Percentiles rank a stretch among this genome's conserved stretches.
These are phyloP conservation scores for Lutraria rhynchaena DNA, from an alignment of 1,140 invertebrate species.

Conservation along the genomic window DNA sequence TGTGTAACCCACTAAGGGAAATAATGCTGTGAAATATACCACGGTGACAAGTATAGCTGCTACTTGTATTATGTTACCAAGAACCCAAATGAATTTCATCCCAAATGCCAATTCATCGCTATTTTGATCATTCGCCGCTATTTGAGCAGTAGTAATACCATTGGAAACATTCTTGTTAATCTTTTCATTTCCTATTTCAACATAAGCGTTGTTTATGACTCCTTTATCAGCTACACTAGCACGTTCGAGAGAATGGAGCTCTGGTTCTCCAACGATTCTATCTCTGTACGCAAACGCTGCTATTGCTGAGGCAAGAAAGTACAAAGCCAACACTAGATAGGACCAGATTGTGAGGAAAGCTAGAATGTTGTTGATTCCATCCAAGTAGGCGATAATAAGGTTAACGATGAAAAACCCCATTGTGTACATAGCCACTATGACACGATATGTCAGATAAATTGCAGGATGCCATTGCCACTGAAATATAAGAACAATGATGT, in stretches of 20 bases:
- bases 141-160: background rate
- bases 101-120: conserved; percentile 52
- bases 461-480: conserved; percentile 29
- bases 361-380: conserved; percentile 57
- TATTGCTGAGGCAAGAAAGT: conserved; percentile 32
- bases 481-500: background rate
- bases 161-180: background rate
- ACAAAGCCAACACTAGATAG: conserved; percentile 59
- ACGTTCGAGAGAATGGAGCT: background rate
- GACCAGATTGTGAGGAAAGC: conserved; percentile 67
- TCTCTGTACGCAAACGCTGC: background rate
- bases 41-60: conserved; percentile 66
- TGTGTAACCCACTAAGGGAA: conserved; percentile 35
- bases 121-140: background rate
- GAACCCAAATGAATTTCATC: conserved; percentile 67
- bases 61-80: conserved; percentile 64
- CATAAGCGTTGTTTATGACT: background rate
- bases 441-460: conserved; percentile 65
- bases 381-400: conserved; percentile 41
- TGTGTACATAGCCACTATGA: conserved; percentile 62
- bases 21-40: conserved; percentile 70
- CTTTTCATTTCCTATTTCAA: too few relatives aligned
- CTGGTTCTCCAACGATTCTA: background rate
- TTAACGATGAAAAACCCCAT: conserved; percentile 62
- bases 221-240: too few relatives aligned